Evolutionary conservation across 2,888 invertebrate genomes (phyloP), one percentile per base, ranked within the genome.

Genomic region (Nymphalis urticae): DNA sequence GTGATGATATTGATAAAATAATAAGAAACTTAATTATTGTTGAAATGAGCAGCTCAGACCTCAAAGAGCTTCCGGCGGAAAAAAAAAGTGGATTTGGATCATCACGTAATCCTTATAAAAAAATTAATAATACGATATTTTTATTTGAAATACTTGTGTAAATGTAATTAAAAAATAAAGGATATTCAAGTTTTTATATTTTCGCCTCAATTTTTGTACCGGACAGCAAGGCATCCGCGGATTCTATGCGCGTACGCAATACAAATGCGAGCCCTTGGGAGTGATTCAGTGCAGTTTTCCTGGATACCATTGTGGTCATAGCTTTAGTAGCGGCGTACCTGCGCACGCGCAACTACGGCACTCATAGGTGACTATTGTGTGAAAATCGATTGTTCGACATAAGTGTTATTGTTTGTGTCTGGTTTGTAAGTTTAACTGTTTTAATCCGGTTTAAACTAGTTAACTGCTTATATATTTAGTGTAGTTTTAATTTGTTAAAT

Each of bases 241-340:
- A 36, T 62, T 66, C 69, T 72, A 73, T 68, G 78, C 86, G 82
- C 77, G 84, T 72, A 71, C 82, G 83, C 79, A 82, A 86, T 89
- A 87, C 84, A 81, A 89, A 89, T 88, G 81, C 68, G 71, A 74
- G 80, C 81, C 87, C 85, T 85, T 82, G 82, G 77, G 74, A 75
- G 72, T 70, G 64, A 61, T 70, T 76, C 74, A 73, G 72, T 66
- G 72, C 75, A 63, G 81, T 83, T 85, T 87, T 88, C 88, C 89
- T 86, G 89, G 82, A 83, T 80, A 76, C 81, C 83, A 83, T 80
- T 81, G 83, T 78, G 76, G 73, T 77, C 81, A 62, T 82, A 82
- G 81, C 83, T 78, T 83, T 85, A 90, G 90, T 87, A 76, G 82
- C 79, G 80, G 48, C 58, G 80, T 80, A 82, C 82, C 77, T 79